Evolutionary conservation across 2,113 vertebrate genomes (phyloP), one percentile per base, ranked within the genome.

Genomic region (Pardalotus punctatus): DNA sequence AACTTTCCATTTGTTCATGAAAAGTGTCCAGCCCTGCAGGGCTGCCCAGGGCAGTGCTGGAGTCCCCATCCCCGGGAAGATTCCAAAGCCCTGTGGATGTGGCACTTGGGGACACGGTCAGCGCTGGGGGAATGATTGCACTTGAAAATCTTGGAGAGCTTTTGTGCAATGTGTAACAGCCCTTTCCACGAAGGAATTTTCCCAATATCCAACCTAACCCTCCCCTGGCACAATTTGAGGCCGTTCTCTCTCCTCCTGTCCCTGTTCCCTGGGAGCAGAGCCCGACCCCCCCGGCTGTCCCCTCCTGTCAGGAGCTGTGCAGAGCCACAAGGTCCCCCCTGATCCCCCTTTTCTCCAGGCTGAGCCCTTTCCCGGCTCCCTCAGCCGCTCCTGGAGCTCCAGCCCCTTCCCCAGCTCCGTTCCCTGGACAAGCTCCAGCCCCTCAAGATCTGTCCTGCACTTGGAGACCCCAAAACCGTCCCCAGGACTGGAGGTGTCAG

Each of bases 131-230:
- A 54, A 23, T 2, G 9, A 9, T 1, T 73, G 23, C n/a, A 12
- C 7, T 47, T 6, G n/a, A 12, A 3, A 3, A 33, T 5, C n/a
- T 23, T 54, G 18, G 23, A 53, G 16, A 31, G 16, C 9, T 71
- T 43, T 35, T 20, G 24, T 15, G 4, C 1, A 42, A 12, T 20
- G 24, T 15, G 4, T 2, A 42, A 12, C 2, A 35, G 50, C 10
- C 3, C 10, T 13, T 61, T 6, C 45, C 56, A 19, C 5, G 22
- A 33, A 33, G 19, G 9, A 83, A 12, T 22, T 7, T 54, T 6
- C 67, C n/a, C 18, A 31, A 62, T 10, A 36, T 31, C 27, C 67
- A 22, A 7, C 0, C 13, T 53, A 0, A 3, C 0, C 1, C 25
- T 51, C 25, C 16, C 38, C 67, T 45, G 81, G 57, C 57, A 1